Evolutionary conservation across 1,140 invertebrate species (phyloP).

Genomic region (Elysia chlorotica): DNA sequence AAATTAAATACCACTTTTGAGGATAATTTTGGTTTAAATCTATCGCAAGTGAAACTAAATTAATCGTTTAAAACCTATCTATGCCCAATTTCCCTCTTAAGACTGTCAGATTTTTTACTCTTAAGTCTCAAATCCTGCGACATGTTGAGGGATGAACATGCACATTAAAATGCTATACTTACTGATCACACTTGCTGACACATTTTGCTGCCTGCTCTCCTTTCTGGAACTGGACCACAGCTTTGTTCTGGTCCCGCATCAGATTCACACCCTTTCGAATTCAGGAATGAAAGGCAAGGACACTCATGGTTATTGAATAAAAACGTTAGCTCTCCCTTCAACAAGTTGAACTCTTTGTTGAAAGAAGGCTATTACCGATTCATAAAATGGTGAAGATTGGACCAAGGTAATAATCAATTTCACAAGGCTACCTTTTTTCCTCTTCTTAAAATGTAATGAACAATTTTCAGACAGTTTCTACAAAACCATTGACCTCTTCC

Average conservation of each 20-base stretch:
- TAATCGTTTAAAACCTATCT: no score
- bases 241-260: conserved; percentile 7
- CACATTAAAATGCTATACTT: no score
- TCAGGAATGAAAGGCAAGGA: no score
- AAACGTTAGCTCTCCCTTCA: not conserved
- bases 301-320: not conserved
- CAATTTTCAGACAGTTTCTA: no score
- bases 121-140: no score
- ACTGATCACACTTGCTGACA: conserved; percentile 20
- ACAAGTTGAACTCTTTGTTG: not conserved
- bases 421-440: not conserved
- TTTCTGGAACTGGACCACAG: conserved; percentile 16
- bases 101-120: no score
- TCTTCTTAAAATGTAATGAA: not conserved
- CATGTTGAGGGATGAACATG: no score
- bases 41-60: no score
- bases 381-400: not conserved
- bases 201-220: conserved; percentile 22
- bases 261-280: conserved; percentile 7
- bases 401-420: not conserved
- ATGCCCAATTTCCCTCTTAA: no score
- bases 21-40: no score
- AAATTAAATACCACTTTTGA: no score
- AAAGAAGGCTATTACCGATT: not conserved
- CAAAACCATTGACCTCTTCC: no score